phyloP scores from a whole-genome alignment of 64 coral and sea anemone genomes.

The Astreopora myriophthalma region DNA sequence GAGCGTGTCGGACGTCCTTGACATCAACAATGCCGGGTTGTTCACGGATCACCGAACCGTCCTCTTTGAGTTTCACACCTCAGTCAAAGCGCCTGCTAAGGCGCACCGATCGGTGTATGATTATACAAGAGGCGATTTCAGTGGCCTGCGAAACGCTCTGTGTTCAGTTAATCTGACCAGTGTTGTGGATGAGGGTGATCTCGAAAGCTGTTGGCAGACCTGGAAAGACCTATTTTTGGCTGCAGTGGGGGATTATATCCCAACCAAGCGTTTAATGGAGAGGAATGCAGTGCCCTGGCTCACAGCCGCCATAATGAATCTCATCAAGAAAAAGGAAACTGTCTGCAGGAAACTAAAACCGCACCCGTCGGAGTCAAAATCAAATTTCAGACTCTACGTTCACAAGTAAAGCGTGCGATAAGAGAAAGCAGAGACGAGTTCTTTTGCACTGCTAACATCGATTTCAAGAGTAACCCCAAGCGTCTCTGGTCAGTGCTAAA shows the following conservation, averaged over 20 bases:
- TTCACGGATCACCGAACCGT: conserved; percentile 22
- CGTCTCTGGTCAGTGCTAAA: conserved; percentile 45
- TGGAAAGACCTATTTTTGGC: conserved; percentile 67
- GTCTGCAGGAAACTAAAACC: conserved; percentile 8
- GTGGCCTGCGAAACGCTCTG: conserved; percentile 22
- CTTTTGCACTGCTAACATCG: conserved; percentile 10
- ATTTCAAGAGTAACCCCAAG: conserved; percentile 17
- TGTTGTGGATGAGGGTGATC: conserved; percentile 6
- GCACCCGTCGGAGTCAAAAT: not conserved
- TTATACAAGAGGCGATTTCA: conserved; percentile 27
- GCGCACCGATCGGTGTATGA: conserved; percentile 10
- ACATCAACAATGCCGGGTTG: not conserved
- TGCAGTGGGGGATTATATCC: conserved; percentile 32
- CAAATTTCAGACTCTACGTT: conserved; percentile 24
- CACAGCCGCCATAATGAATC: conserved; percentile 58
- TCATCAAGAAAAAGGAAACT: conserved; percentile 70
- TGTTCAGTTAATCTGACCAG: not conserved
- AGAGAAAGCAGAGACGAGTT: conserved; percentile 24
- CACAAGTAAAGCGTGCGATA: conserved; percentile 21
- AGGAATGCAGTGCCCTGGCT: conserved; percentile 63
- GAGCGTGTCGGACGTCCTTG: conserved; percentile 2
- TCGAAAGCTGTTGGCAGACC: conserved; percentile 28
- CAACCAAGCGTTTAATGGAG: conserved; percentile 44
- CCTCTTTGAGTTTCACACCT: conserved; percentile 5
- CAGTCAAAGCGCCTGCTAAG: conserved; percentile 15